Evolutionary conservation across 2,113 vertebrate genomes (phyloP).

Genomic region (Melanostigma gelatinosum): DNA sequence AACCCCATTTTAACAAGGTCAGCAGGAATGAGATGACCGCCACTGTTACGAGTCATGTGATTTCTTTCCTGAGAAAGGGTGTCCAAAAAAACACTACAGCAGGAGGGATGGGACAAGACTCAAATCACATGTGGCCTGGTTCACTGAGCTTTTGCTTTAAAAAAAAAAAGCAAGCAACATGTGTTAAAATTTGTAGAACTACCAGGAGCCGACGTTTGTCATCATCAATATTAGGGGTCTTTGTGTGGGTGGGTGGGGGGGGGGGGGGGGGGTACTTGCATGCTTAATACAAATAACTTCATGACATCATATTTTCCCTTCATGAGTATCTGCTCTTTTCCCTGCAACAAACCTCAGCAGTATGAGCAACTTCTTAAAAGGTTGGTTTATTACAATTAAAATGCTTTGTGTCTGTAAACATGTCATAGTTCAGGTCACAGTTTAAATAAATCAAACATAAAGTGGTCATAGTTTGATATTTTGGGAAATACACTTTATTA

Average conservation of each 20-base stretch:
- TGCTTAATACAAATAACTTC: slow-evolving; percentile 17
- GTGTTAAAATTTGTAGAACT: slow-evolving; percentile 8
- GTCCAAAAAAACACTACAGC: slow-evolving; percentile 29
- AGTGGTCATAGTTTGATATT: background rate
- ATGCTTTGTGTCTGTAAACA: slow-evolving; percentile 43
- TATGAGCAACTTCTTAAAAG: background rate
- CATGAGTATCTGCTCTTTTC: background rate
- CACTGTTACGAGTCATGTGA: slow-evolving; percentile 46
- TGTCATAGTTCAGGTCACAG: slow-evolving; percentile 23
- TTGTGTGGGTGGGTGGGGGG: too few species aligned
- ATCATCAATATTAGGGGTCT: background rate
- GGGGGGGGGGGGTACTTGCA: background rate
- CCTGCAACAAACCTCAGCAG: slow-evolving; percentile 13
- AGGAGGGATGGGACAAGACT: slow-evolving; percentile 21
- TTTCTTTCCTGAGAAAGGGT: slow-evolving; percentile 74
- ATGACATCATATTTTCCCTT: slow-evolving; percentile 38
- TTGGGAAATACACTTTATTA: background rate
- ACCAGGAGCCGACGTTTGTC: slow-evolving; percentile 7
- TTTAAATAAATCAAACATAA: slow-evolving; percentile 25
- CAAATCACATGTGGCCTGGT: slow-evolving; percentile 13
- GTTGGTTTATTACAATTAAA: background rate
- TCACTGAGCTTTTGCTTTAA: background rate
- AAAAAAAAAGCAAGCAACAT: slow-evolving; percentile 12
- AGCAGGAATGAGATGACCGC: slow-evolving; percentile 22
- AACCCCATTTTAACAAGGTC: slow-evolving; percentile 29